Percentiles rank a stretch among this genome's conserved stretches.
phyloP scores from a whole-genome alignment of 2,797 vertebrate genomes.

The Eulemur albifrons region DNA sequence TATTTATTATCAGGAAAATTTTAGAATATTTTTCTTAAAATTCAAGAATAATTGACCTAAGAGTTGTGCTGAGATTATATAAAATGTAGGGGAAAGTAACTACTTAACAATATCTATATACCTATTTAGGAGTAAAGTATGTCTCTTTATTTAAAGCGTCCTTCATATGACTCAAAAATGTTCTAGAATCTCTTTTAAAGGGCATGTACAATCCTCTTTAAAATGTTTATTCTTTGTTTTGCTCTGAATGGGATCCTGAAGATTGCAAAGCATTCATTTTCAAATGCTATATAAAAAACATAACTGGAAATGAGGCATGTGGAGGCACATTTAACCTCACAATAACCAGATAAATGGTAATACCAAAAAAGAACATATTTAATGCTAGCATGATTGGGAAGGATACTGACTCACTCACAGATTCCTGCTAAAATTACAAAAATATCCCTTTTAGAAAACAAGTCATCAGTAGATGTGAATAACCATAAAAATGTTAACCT shows the following conservation, averaged over 20 bases:
- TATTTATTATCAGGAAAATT: not conserved
- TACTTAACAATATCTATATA: not conserved
- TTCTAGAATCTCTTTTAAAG: not conserved
- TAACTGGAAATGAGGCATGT: not conserved
- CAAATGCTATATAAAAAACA: conserved; percentile 16
- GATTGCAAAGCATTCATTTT: not conserved
- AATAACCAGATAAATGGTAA: conserved; percentile 16
- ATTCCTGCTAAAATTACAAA: not conserved
- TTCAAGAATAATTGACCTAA: not conserved
- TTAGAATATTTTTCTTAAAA: not conserved
- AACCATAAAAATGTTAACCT: not conserved
- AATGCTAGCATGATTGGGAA: not conserved
- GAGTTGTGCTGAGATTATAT: not conserved
- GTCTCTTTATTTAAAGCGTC: not conserved
- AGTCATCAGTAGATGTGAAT: not conserved
- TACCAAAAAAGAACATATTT: not conserved
- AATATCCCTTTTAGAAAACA: not conserved
- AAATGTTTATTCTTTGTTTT: not conserved
- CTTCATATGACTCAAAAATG: not conserved
- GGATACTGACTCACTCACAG: not conserved
- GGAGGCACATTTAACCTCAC: not conserved
- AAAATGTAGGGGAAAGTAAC: not conserved
- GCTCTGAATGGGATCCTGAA: not conserved
- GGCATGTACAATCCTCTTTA: not conserved
- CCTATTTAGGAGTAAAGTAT: not conserved